These are phyloP conservation scores for Ditylenchus dipsaci DNA, from an alignment of 1,140 invertebrate genomes.

Conservation along the genomic window DNA sequence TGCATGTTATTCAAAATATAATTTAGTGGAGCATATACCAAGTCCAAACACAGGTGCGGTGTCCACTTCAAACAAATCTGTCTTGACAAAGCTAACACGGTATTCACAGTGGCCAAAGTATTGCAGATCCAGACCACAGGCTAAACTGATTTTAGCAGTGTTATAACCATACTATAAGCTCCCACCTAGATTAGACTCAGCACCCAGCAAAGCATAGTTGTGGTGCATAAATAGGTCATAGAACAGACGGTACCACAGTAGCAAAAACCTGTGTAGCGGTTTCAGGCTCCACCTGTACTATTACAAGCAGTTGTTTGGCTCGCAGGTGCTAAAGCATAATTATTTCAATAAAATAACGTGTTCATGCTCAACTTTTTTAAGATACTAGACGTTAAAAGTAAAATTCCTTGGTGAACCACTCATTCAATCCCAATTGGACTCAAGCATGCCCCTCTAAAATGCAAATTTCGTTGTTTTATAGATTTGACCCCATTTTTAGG, in stretches of 20 bases:
- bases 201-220: conserved; percentile 6
- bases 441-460: too few relatives aligned
- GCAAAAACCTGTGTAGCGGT: background rate
- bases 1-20: background rate
- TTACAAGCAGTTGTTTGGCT: background rate
- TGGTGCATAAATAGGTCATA: background rate
- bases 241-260: conserved; percentile 7
- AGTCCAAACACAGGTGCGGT: conserved; percentile 2
- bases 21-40: background rate
- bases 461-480: too few relatives aligned
- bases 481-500: too few relatives aligned
- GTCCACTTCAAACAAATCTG: conserved; percentile 1
- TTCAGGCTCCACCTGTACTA: background rate
- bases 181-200: conserved; percentile 2
- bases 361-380: too few relatives aligned
- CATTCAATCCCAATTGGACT: too few relatives aligned
- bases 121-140: background rate
- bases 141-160: too few relatives aligned
- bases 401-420: too few relatives aligned
- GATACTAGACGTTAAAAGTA: too few relatives aligned
- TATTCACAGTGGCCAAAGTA: conserved; percentile 6
- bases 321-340: background rate
- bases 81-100: conserved; percentile 3
- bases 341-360: too few relatives aligned
- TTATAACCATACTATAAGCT: too few relatives aligned